These are phyloP conservation scores for Salvator merianae DNA, from an alignment of 2,113 vertebrate genomes.

Conservation along the genomic window DNA sequence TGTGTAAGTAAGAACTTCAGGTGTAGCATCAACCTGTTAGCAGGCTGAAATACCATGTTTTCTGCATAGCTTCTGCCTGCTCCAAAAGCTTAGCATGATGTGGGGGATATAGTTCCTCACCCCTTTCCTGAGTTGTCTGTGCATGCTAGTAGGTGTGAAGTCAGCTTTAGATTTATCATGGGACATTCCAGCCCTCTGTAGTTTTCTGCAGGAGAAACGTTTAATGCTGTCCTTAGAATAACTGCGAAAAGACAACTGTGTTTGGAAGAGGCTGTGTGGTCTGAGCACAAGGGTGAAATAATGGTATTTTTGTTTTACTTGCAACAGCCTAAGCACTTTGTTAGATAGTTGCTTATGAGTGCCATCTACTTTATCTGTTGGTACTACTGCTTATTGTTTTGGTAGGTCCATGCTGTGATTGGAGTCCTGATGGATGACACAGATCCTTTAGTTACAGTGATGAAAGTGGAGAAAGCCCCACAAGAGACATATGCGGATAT, in stretches of 20 bases:
- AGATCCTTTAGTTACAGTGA: constrained; percentile 95
- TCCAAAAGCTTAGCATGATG: background rate
- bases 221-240: background rate
- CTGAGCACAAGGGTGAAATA: background rate
- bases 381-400: constrained; percentile 25
- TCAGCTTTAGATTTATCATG: background rate
- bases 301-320: background rate
- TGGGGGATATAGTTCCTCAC: background rate
- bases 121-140: background rate
- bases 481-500: constrained; percentile 98
- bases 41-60: background rate
- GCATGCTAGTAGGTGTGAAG: background rate
- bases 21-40: no score
- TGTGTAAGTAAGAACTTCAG: background rate
- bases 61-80: background rate
- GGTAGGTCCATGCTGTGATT: constrained; percentile 95
- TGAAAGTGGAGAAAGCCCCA: constrained; percentile 98
- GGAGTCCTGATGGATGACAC: constrained; percentile 98
- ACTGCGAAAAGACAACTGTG: background rate
- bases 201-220: background rate
- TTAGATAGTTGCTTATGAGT: background rate
- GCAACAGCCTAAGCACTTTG: background rate
- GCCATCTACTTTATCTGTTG: background rate
- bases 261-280: no score
- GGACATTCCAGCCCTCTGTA: background rate